A percentile compares a stretch with the other conserved stretches of the same genome.
Conservation (phyloP, 2,888 invertebrate genomes). For the Eupithecia inturbata region DNA sequence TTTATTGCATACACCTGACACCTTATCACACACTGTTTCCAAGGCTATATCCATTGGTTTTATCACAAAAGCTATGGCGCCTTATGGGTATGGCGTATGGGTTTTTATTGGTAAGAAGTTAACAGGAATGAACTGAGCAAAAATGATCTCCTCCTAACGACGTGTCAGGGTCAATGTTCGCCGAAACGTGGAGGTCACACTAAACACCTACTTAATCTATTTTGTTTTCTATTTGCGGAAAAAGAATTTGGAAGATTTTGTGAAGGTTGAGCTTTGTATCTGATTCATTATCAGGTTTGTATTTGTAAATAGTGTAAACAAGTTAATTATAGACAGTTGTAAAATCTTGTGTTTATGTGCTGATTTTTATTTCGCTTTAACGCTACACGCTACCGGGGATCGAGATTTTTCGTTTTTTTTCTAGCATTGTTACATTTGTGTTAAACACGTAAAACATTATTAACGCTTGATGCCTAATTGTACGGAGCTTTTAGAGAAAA, state of each 20-base stretch:
- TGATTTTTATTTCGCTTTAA: not conserved
- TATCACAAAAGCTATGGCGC: slow-evolving; percentile 36
- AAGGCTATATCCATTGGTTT: slow-evolving; percentile 58
- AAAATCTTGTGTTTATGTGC: not conserved
- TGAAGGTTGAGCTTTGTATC: slow-evolving; percentile 1
- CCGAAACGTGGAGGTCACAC: slow-evolving; percentile 43
- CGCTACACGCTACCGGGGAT: not conserved
- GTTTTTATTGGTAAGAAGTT: slow-evolving; percentile 1
- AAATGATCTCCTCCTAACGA: slow-evolving; percentile 61
- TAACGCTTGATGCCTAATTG: not conserved
- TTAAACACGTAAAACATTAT: not conserved
- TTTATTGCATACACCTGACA: not conserved
- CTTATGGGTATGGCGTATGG: too few relatives aligned
- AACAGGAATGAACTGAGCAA: slow-evolving; percentile 50
- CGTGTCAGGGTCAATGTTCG: slow-evolving; percentile 50
- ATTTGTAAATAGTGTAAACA: not conserved
- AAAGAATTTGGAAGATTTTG: slow-evolving; percentile 17
- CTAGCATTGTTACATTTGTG: not conserved
- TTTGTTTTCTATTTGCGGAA: slow-evolving; percentile 23
- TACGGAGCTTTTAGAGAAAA: not conserved
- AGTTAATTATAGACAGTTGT: slow-evolving; percentile 1
- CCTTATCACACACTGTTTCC: not conserved
- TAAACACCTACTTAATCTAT: slow-evolving; percentile 41
- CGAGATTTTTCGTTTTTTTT: not conserved
- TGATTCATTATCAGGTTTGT: not conserved